Conservation (phyloP, 1,140 invertebrate species). For the Riptortus pedestris region DNA sequence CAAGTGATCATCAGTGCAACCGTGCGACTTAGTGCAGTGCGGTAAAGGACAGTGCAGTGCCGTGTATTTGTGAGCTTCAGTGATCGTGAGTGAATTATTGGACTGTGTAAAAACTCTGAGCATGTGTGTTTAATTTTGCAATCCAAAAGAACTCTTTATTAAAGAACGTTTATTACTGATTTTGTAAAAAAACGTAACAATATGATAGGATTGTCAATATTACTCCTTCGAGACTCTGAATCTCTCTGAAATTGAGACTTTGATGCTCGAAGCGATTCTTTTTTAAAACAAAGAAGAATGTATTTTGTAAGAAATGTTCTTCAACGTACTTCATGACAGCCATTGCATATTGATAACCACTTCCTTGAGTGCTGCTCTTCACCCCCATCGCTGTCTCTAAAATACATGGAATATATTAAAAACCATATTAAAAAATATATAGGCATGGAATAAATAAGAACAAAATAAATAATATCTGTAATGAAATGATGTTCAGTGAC, state of each 20-base stretch:
- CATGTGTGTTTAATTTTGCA: too few relatives aligned
- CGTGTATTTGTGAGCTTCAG: too few relatives aligned
- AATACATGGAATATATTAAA: slow-evolving; percentile 24
- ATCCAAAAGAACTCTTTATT: not conserved
- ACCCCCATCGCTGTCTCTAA: slow-evolving; percentile 62
- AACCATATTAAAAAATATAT: not conserved
- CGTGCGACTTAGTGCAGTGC: too few relatives aligned
- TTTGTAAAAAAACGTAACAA: not conserved
- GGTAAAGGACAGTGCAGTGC: too few relatives aligned
- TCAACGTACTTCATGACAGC: slow-evolving; percentile 53
- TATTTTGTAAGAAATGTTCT: not conserved
- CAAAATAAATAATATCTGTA: too few relatives aligned
- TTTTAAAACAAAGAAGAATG: not conserved
- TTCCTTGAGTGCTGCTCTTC: slow-evolving; percentile 48
- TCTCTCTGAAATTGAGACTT: not conserved
- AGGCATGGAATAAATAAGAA: too few relatives aligned
- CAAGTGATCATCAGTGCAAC: too few relatives aligned
- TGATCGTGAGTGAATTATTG: too few relatives aligned
- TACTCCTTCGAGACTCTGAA: not conserved
- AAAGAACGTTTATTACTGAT: not conserved
- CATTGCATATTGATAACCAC: slow-evolving; percentile 57
- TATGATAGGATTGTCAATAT: not conserved
- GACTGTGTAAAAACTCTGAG: too few relatives aligned
- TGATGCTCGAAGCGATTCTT: too few relatives aligned
- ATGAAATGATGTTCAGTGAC: too few relatives aligned